A percentile compares a stretch with the other conserved stretches of the same genome.
These are phyloP conservation scores for Drosophila persimilis DNA, from an alignment of 1,140 invertebrate species.

Conservation along the genomic window DNA sequence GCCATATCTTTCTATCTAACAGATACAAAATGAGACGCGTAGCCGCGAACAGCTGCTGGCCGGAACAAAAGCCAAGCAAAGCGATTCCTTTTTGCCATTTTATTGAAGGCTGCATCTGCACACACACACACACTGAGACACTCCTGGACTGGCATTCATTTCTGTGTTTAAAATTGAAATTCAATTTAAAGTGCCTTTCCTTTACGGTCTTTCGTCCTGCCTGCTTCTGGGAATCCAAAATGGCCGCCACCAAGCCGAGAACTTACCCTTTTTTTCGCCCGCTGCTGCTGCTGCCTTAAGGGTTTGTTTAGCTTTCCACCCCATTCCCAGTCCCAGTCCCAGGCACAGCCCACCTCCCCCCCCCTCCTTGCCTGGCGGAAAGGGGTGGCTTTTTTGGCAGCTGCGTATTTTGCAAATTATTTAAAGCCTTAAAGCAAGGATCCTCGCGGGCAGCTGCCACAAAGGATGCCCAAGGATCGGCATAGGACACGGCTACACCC, in stretches of 20 bases:
- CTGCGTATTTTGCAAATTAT: slow-evolving; percentile 39
- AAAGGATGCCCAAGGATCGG: slow-evolving; percentile 4
- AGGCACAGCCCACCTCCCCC: slow-evolving; percentile 15
- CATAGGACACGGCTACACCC: not conserved
- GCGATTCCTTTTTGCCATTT: slow-evolving; percentile 29
- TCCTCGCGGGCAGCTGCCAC: slow-evolving; percentile 35
- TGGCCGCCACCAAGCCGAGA: slow-evolving; percentile 45
- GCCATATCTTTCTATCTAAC: slow-evolving; percentile 5
- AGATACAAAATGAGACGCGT: slow-evolving; percentile 9
- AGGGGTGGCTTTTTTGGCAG: slow-evolving; percentile 60
- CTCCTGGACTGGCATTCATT: too few relatives aligned
- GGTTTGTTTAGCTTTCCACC: slow-evolving; percentile 49
- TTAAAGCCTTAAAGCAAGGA: slow-evolving; percentile 17
- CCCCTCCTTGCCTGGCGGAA: too few relatives aligned
- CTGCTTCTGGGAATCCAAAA: slow-evolving; percentile 60
- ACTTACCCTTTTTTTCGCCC: slow-evolving; percentile 58
- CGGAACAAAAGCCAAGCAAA: slow-evolving; percentile 12
- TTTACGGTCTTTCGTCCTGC: slow-evolving; percentile 21
- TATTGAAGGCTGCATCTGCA: slow-evolving; percentile 31
- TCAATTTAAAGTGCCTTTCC: slow-evolving; percentile 28
- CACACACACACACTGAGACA: not conserved
- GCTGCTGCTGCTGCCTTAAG: slow-evolving; percentile 37
- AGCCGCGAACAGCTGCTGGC: slow-evolving; percentile 33
- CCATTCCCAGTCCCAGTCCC: slow-evolving; percentile 25
- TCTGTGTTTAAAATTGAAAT: slow-evolving; percentile 22